Percentiles rank a stretch among this genome's conserved stretches.
These are phyloP conservation scores for Prionailurus viverrinus DNA, from an alignment of 2,113 vertebrate species.

Conservation along the genomic window DNA sequence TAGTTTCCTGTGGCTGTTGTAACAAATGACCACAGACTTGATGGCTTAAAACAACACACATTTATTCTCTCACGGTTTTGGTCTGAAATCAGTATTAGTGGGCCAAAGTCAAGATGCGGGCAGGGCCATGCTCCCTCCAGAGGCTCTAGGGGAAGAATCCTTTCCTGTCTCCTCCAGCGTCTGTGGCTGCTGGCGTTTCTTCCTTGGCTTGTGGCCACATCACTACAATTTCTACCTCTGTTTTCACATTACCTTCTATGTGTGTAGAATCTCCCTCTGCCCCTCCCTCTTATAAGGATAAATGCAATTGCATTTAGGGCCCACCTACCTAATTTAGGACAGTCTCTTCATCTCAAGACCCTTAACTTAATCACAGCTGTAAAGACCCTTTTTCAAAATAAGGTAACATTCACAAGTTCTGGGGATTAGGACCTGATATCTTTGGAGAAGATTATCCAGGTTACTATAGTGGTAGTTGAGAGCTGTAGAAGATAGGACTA, in stretches of 20 bases:
- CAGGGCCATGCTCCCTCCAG: neutral
- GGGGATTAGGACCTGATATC: neutral
- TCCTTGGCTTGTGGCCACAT: constrained; percentile 32
- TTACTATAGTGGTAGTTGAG: neutral
- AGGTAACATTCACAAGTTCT: neutral
- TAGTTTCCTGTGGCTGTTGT: neutral
- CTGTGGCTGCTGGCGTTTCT: neutral
- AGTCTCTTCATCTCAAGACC: neutral
- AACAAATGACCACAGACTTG: neutral
- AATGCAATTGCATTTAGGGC: neutral
- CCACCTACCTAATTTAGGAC: neutral
- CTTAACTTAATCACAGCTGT: constrained; percentile 40
- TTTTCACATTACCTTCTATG: neutral
- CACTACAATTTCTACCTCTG: constrained; percentile 16
- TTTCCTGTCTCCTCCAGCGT: neutral
- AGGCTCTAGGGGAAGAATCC: neutral
- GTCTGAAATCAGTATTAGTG: neutral
- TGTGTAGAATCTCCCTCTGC: neutral
- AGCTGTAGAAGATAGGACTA: neutral
- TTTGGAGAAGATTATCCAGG: neutral
- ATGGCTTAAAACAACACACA: neutral
- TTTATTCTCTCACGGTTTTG: neutral
- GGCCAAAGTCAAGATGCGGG: neutral
- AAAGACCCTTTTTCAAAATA: neutral
- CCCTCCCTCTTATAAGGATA: neutral